Evolutionary conservation across 2,113 vertebrate genomes (phyloP).

Genomic region (Tringa solitaria): DNA sequence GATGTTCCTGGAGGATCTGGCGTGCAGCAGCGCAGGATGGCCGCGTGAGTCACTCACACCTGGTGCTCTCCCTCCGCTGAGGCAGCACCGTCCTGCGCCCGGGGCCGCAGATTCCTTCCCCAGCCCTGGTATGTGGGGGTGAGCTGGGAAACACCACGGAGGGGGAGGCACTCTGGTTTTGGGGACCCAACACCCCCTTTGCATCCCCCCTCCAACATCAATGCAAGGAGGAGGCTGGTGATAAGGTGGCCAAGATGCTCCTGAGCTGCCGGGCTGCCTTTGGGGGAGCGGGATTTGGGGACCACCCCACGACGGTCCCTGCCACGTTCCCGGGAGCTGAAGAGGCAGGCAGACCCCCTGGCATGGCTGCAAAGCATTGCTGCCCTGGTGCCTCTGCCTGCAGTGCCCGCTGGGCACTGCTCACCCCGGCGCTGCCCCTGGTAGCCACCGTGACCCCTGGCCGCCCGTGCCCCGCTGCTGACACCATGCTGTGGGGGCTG

Average conservation of each 20-base stretch:
- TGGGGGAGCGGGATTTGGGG: fast-evolving
- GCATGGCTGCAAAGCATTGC: neutral
- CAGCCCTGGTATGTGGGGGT: neutral
- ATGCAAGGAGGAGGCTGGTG: neutral
- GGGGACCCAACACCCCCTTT: neutral
- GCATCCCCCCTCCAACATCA: neutral
- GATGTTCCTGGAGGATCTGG: neutral
- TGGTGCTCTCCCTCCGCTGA: neutral
- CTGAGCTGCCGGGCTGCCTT: neutral
- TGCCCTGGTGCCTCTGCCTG: neutral
- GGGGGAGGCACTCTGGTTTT: neutral
- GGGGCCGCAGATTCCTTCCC: conserved; percentile 37
- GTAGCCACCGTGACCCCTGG: neutral
- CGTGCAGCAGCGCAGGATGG: neutral
- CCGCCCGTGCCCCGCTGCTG: neutral
- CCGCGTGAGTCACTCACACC: conserved; percentile 25
- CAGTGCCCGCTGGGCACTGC: neutral
- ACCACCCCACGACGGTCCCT: neutral
- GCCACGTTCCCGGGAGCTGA: fast-evolving
- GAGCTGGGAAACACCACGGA: neutral
- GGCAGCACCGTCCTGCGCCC: neutral
- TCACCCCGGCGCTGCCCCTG: neutral
- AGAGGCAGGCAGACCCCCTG: neutral
- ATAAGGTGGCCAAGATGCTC: neutral
- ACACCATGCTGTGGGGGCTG: neutral